A percentile compares a stretch with the other conserved stretches of the same genome.
phyloP scores from a whole-genome alignment of 2,797 vertebrate species.

The Muscicapa comitata region DNA sequence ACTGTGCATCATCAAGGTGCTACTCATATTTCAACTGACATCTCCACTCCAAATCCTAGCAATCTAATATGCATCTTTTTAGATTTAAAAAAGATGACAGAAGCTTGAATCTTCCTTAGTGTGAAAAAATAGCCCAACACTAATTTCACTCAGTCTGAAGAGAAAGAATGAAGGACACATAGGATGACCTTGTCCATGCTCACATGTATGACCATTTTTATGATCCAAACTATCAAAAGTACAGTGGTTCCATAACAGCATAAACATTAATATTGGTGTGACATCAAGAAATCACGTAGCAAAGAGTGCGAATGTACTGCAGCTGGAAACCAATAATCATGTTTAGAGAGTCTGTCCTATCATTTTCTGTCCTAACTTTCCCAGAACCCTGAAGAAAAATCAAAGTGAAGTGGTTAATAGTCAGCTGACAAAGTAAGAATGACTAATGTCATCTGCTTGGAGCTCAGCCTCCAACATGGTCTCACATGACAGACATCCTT shows the following conservation, averaged over 20 bases:
- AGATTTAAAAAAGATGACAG: neutral
- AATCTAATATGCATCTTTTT: neutral
- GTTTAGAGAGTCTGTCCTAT: neutral
- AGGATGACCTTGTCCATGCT: neutral
- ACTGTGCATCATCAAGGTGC: neutral
- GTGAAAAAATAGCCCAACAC: neutral
- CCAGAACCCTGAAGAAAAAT: neutral
- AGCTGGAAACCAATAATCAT: neutral
- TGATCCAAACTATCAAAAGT: neutral
- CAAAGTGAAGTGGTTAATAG: neutral
- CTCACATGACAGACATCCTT: neutral
- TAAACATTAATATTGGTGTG: neutral
- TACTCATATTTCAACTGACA: neutral
- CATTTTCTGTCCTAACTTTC: neutral
- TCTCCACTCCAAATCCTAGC: neutral
- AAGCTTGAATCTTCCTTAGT: neutral
- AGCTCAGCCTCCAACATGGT: neutral
- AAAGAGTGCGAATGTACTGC: neutral
- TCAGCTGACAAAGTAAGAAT: rapidly evolving
- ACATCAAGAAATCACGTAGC: neutral
- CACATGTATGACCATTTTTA: neutral
- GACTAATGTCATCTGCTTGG: neutral
- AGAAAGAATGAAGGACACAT: neutral
- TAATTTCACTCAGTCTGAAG: neutral
- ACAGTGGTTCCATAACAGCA: neutral